Conservation (phyloP, 2,113 vertebrate genomes). For the Urocitellus parryii region DNA sequence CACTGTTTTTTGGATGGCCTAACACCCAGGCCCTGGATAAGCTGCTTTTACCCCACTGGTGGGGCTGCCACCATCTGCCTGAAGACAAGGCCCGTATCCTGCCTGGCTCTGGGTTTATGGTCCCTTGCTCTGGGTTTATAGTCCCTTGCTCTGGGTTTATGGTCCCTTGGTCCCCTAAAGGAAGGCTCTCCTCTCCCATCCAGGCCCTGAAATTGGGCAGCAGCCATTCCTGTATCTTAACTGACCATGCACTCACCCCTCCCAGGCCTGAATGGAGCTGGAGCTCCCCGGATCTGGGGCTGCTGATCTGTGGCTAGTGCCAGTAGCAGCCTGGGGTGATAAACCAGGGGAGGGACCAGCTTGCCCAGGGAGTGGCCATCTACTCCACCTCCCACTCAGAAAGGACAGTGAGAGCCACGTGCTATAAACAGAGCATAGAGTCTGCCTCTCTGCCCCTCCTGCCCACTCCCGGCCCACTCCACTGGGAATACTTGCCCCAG, state of each 20-base stretch:
- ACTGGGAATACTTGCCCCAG: not conserved
- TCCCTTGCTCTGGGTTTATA: not conserved
- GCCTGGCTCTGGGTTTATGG: not conserved
- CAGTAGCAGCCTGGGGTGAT: slow-evolving; percentile 61
- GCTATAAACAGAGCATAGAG: slow-evolving; percentile 46
- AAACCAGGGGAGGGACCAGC: slow-evolving; percentile 60
- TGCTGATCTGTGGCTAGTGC: slow-evolving; percentile 40
- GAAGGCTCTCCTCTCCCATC: slow-evolving; percentile 8
- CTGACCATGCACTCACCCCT: slow-evolving; percentile 68
- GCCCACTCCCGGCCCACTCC: not conserved
- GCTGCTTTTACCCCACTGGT: not conserved
- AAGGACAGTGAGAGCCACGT: slow-evolving; percentile 37
- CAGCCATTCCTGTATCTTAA: not conserved
- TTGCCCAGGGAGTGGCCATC: slow-evolving; percentile 67
- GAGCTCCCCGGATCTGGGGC: slow-evolving; percentile 11
- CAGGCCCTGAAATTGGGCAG: not conserved
- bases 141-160: not conserved
- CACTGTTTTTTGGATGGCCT: not conserved
- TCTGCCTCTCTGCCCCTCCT: slow-evolving; percentile 22
- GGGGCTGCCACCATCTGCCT: not conserved
- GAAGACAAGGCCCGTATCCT: not conserved
- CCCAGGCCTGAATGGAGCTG: slow-evolving; percentile 12
- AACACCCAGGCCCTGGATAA: not conserved
- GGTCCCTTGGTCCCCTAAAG: not conserved
- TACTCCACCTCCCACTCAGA: slow-evolving; percentile 58